These are phyloP conservation scores for Iphiclides podalirius DNA, from an alignment of 2,888 invertebrate genomes.

Conservation along the genomic window DNA sequence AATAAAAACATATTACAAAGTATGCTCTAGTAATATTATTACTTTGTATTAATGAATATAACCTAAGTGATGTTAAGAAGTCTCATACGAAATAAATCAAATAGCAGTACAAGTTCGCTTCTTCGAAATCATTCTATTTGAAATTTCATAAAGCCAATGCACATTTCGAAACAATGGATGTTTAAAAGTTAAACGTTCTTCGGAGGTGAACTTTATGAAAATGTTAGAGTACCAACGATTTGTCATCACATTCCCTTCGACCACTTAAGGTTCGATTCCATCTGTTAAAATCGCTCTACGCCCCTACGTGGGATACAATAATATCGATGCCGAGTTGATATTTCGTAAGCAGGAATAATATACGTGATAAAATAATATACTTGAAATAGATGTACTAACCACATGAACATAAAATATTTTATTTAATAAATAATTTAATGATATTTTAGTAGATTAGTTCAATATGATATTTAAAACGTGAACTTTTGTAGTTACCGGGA, in stretches of 20 bases:
- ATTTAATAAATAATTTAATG: no score
- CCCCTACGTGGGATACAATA: not conserved
- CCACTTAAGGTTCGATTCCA: slow-evolving; percentile 17
- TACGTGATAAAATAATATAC: no score
- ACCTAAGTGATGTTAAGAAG: not conserved
- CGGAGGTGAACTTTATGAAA: slow-evolving; percentile 15
- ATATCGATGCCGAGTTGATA: no score
- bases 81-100: slow-evolving; percentile 5
- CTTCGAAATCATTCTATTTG: not conserved
- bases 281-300: slow-evolving; percentile 12
- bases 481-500: no score
- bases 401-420: no score
- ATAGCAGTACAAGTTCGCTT: not conserved
- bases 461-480: no score
- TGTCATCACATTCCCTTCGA: slow-evolving; percentile 15
- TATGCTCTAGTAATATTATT: no score
- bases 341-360: no score
- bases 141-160: slow-evolving; percentile 8
- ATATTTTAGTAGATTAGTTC: no score
- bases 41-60: no score
- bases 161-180: slow-evolving; percentile 20
- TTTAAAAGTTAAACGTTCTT: slow-evolving; percentile 12
- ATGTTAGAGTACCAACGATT: slow-evolving; percentile 17
- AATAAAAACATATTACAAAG: no score
- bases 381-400: no score